Percentiles rank a stretch among this genome's conserved stretches.
phyloP scores from a whole-genome alignment of 2,113 vertebrate species.

The Balaeniceps rex region DNA sequence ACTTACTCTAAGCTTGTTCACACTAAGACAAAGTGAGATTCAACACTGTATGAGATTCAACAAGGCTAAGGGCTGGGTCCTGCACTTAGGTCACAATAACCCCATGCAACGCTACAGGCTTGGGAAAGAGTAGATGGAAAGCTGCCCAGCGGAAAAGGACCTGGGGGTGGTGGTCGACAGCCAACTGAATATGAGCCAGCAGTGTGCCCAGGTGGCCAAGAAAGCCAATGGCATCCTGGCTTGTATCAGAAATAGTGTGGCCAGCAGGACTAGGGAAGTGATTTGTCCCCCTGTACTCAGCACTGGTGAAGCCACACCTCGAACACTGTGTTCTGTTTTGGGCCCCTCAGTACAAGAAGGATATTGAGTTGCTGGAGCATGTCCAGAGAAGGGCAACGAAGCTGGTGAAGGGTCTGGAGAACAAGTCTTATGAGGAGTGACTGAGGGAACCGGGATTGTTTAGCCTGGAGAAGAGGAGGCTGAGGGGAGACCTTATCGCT shows the following conservation, averaged over 20 bases:
- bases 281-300: neutral
- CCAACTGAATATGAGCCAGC: too few species aligned
- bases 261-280: neutral
- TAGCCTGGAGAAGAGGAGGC: neutral
- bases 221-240: neutral
- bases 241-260: neutral
- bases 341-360: neutral
- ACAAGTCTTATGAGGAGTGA: neutral
- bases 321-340: neutral
- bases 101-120: neutral
- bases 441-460: neutral
- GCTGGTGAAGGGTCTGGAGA: neutral
- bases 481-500: too few species aligned
- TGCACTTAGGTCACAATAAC: neutral
- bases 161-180: neutral
- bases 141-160: neutral
- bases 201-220: neutral
- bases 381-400: neutral
- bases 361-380: neutral
- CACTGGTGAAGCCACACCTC: neutral
- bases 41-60: neutral
- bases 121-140: neutral
- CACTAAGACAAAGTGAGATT: neutral
- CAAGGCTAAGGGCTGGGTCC: neutral
- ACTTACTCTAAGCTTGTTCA: neutral